Evolutionary conservation across 2,888 invertebrate species (phyloP), one percentile per base, ranked within the genome.

Genomic region (Lasioglossum vierecki): DNA sequence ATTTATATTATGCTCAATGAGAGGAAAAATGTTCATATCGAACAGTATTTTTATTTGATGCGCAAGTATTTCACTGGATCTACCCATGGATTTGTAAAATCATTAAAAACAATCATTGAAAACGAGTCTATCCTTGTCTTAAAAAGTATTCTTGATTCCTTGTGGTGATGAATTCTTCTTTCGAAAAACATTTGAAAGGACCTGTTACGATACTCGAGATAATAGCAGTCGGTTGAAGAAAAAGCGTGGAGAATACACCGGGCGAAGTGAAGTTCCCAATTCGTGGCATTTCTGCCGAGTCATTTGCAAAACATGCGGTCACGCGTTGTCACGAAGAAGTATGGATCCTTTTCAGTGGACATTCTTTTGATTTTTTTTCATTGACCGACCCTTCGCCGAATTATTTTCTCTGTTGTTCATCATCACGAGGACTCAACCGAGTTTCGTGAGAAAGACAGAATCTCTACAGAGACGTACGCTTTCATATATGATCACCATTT

Each of bases 371-470:
- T 13, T 26, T 60, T 26, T 60, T 60, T 60, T 26, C 60, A 26
- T 26, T 13, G 26, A 60, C 4, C 26, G 26, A 11, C 13, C 4
- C 26, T n/a, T 26, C n/a, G 26, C 11, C 60, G 26, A 26, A 60
- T 13, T 13, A 13, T 26, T 60, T 11, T 26, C 13, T 60, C 13
- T 13, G 57, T 26, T 26, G 11, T 11, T 60, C 0, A 30, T 30
- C 30, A 11, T 4, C 9, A 0, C 15, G 11, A 15, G 44, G 46
- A 76, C 72, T 77, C 79, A 68, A 72, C 66, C 57, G 46, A 13
- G 46, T 75, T 79, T 84, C 30, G 44, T 66, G 71, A 46, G 74
- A 80, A 80, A 77, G 11, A 22, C 44, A 35, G 35, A n/a, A 3
- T 63, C 66, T 30, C 41, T 44, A 46, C 26, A 60, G 15, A 63